Conservation (phyloP, 2,113 vertebrate genomes). For the Phylloscopus whistleri region DNA sequence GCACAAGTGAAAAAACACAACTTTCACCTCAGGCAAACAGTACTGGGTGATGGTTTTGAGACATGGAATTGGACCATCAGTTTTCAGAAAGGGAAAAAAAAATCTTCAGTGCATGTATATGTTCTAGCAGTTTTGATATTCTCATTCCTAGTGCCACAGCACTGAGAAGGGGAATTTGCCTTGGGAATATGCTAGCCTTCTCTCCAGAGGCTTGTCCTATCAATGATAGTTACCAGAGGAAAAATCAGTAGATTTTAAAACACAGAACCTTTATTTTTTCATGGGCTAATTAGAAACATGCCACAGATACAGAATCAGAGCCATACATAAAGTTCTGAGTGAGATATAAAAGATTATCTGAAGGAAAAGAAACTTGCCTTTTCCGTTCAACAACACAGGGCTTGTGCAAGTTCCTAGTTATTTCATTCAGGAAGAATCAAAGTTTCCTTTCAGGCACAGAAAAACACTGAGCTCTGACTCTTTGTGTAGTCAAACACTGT, state of each 20-base stretch:
- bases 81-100: neutral
- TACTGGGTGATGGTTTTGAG: neutral
- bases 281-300: slow-evolving; percentile 22
- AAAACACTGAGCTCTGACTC: slow-evolving; percentile 11
- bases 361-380: slow-evolving; percentile 21
- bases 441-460: slow-evolving; percentile 44
- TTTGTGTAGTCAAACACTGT: neutral
- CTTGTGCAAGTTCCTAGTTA: slow-evolving; percentile 35
- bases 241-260: neutral
- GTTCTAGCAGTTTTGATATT: neutral
- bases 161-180: neutral
- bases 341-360: slow-evolving; percentile 22
- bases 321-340: neutral
- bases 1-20: accelerated
- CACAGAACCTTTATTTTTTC: neutral
- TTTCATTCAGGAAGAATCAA: slow-evolving; percentile 62
- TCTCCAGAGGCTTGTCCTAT: neutral
- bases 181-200: neutral
- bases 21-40: neutral
- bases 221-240: neutral
- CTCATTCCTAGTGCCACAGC: neutral
- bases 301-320: neutral
- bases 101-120: accelerated
- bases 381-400: neutral
- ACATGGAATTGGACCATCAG: neutral